Evolutionary conservation across 2,888 invertebrate genomes (phyloP).

Genomic region (Sarcophaga variegata): DNA sequence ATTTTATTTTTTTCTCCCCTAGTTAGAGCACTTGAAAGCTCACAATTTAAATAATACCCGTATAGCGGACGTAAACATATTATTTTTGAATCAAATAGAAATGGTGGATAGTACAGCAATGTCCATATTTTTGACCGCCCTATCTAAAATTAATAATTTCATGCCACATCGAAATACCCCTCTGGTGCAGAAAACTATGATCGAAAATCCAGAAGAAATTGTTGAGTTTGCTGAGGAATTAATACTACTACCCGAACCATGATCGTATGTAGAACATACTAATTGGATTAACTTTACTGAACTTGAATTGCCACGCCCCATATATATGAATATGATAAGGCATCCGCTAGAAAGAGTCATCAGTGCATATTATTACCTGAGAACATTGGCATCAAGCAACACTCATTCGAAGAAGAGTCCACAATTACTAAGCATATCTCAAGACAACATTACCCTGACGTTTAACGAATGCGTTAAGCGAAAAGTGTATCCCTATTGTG

Average conservation of each 20-base stretch:
- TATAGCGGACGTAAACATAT: constrained; percentile 83
- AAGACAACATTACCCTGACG: constrained; percentile 33
- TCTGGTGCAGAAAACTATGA: not conserved
- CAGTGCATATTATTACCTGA: constrained; percentile 93
- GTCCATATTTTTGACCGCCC: constrained; percentile 88
- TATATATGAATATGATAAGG: constrained; percentile 92
- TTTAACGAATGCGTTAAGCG: constrained; percentile 63
- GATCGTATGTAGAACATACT: constrained; percentile 92
- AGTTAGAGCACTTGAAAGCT: constrained; percentile 72
- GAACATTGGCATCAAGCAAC: constrained; percentile 92
- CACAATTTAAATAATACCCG: constrained; percentile 76
- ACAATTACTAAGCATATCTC: not conserved
- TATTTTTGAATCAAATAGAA: constrained; percentile 94
- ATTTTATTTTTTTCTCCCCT: constrained; percentile 16
- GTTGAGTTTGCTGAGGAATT: constrained; percentile 85
- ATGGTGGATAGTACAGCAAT: constrained; percentile 95
- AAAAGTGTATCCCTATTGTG: constrained; percentile 45
- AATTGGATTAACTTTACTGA: constrained; percentile 93
- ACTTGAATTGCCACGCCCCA: constrained; percentile 88
- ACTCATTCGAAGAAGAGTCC: constrained; percentile 77
- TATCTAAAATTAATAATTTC: constrained; percentile 81
- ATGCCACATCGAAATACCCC: constrained; percentile 32
- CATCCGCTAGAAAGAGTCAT: constrained; percentile 93
- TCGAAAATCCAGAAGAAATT: constrained; percentile 83
- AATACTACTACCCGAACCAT: constrained; percentile 87